Evolutionary conservation across 1,140 invertebrate species (phyloP), one percentile per base, ranked within the genome.

Genomic region (Macrocentrus cingulum): DNA sequence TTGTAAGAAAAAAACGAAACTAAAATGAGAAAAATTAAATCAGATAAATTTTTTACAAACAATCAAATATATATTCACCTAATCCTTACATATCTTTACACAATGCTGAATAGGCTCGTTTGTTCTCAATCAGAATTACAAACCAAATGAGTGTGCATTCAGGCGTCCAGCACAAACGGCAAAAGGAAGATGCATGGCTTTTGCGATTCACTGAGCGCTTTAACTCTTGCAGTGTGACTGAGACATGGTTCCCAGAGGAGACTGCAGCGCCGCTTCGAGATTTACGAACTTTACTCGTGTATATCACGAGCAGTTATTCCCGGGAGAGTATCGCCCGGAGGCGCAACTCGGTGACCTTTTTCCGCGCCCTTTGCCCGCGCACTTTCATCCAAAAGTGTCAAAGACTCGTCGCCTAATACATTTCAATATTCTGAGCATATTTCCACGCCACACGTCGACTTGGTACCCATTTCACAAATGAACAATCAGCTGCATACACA

Each of bases 201-300:
- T 29, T 37, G 39, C 59, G 42, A 55, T 55, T 44, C 41, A 54
- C 45, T 16, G 25, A 20, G 54, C 56, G 45, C 66, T 70, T 72
- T 74, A 76, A 76, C 69, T 72, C 68, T 64, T 49, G 66, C 65
- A 66, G 63, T 75, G 75, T 75, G 70, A 77, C 75, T 75, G 75
- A 75, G 72, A 70, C 75, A 75, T 75, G 64, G 72, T 67, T 61
- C 75, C 66, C 73, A 39, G n/a, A n/a, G 46, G 72, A 66, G 75
- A 70, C 65, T 55, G 7, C 41, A 50, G 59, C 58, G 65, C 61
- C 63, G 22, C 36, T 18, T 32, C 63, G 68, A 72, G 75, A 77
- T 77, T 77, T 77, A 75, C 75, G 69, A 67, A 71, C 65, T 57
- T 52, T 32, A 41, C 48, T 48, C 55, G 50, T 46, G 54, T 61